phyloP scores from a whole-genome alignment of 1,140 invertebrate genomes.

The Drosophila elegans region DNA sequence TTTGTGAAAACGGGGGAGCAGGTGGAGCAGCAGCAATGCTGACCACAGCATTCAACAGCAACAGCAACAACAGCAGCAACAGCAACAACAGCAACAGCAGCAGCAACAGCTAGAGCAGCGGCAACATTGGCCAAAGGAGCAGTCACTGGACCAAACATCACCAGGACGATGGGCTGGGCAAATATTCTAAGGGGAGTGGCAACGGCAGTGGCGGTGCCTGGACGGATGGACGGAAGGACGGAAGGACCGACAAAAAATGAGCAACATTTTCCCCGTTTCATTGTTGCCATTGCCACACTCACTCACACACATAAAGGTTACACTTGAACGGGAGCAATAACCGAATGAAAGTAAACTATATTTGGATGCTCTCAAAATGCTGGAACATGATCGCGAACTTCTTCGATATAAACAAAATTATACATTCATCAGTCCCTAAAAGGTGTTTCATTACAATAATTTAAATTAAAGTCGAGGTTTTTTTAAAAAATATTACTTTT shows the following conservation, averaged over 20 bases:
- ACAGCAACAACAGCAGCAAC: slow-evolving; percentile 18
- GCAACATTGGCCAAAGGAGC: slow-evolving; percentile 39
- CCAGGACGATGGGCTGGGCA: slow-evolving; percentile 18
- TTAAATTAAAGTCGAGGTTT: too few relatives aligned
- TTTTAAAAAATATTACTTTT: too few relatives aligned
- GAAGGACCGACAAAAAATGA: slow-evolving; percentile 61
- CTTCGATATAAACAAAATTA: too few relatives aligned
- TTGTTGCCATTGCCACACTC: slow-evolving; percentile 59
- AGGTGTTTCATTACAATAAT: too few relatives aligned
- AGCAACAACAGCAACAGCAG: neutral
- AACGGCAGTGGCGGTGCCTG: neutral
- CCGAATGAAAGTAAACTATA: neutral
- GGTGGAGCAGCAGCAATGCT: slow-evolving; percentile 36
- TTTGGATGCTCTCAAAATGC: slow-evolving; percentile 1
- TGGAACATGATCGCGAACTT: neutral
- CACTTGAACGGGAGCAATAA: slow-evolving; percentile 9
- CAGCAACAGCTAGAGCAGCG: slow-evolving; percentile 9
- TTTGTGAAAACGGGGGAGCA: slow-evolving; percentile 50
- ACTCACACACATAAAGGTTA: slow-evolving; percentile 11
- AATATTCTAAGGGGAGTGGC: slow-evolving; percentile 1
- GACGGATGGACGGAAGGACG: neutral
- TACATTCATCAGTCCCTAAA: too few relatives aligned
- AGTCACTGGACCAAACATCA: slow-evolving; percentile 48
- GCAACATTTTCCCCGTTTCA: slow-evolving; percentile 78
- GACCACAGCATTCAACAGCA: slow-evolving; percentile 61